Percentiles rank a stretch among this genome's conserved stretches.
These are phyloP conservation scores for Pogonomyrmex barbatus DNA, from an alignment of 1,140 invertebrate species.

Conservation along the genomic window DNA sequence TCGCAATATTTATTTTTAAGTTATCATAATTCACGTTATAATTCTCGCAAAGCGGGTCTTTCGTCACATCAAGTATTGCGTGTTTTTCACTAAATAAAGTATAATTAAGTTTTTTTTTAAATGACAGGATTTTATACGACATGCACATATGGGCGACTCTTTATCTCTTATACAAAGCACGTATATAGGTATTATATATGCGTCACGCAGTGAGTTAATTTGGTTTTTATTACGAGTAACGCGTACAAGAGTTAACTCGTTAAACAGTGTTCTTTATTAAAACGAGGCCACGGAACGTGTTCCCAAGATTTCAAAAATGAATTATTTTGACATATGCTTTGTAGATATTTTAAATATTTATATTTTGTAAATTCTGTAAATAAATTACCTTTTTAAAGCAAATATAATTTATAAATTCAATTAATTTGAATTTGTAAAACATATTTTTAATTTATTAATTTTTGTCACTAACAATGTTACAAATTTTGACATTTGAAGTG, in stretches of 20 bases:
- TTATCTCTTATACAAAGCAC: constrained; percentile 14
- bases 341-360: constrained; percentile 31
- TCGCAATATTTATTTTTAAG: constrained; percentile 18
- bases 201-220: constrained; percentile 27
- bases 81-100: constrained; percentile 41
- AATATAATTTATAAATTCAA: neutral
- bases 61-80: neutral
- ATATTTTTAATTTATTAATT: too few relatives aligned
- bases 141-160: neutral
- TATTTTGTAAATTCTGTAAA: neutral
- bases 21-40: constrained; percentile 22
- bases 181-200: neutral
- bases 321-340: constrained; percentile 11
- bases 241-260: constrained; percentile 25
- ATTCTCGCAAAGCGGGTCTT: neutral
- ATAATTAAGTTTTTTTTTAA: constrained; percentile 53
- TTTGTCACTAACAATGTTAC: neutral
- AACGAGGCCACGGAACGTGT: constrained; percentile 4
- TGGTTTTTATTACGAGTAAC: constrained; percentile 49
- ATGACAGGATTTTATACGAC: constrained; percentile 7
- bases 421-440: neutral
- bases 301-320: neutral
- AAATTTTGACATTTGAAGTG: neutral
- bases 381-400: neutral
- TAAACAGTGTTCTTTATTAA: constrained; percentile 51